Base-by-base conservation (phyloP, 2,888 invertebrate species). In the Drosophila paramelanica region DNA sequence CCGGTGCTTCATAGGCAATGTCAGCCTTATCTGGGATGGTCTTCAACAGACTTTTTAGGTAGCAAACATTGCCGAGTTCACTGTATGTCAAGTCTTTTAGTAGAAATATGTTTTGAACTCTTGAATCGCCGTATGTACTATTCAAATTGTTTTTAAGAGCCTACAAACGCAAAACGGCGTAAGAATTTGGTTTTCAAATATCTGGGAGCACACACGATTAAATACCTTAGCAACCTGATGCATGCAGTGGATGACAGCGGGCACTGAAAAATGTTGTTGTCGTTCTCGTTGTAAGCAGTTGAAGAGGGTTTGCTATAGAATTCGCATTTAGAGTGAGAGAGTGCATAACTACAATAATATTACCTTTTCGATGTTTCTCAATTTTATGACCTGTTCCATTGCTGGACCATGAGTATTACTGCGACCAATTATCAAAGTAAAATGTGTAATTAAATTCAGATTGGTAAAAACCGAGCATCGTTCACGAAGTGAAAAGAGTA, bases 1-100 rank as follows among this genome's bases (percentile, higher is more conserved):
- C 64, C 5, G 64, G 64, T 6, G 64, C 23, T 36, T 17, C n/a
- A 17, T 65, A 65, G 3, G 17, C 46, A 13, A 1, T 8, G 5
- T 3, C 11, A 13, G 36, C 11, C 13, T 36, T 11, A 5, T 46
- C 39, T 11, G 31, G 10, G 11, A n/a, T 41, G 10, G 23, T 17
- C 7, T 23, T 39, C 8, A 46, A 38, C 8, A 25, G 20, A 23
- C 10, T 17, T 23, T 2, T 1, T 5, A 10, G 10, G 7, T 61
- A 6, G 5, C 27, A 61, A 31, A 33, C 43, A 38, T 61, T 23
- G 14, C 23, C 27, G 2, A 60, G 49, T 8, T 65, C 61, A 10
- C 39, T 11, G 11, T 23, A 4, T 23, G 8, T 3, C 10, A 10
- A 31, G 3, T 10, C 8, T 10, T 31, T 10, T 4, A 23, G 4